phyloP scores from a whole-genome alignment of 23 tunicate species.

The Botrylloides violaceus region DNA sequence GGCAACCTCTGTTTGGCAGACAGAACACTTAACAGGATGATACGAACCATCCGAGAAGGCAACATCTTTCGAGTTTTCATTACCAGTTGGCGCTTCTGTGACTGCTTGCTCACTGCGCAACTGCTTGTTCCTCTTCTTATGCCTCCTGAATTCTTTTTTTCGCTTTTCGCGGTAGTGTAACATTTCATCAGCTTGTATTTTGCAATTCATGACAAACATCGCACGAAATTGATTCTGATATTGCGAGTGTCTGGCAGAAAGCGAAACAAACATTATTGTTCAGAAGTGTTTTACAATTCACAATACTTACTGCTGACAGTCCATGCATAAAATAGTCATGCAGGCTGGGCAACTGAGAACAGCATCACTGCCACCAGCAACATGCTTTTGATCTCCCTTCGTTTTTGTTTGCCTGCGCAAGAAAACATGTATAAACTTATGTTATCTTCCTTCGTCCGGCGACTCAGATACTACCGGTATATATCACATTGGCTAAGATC shows the following conservation, averaged over 20 bases:
- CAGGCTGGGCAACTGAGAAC: slow-evolving; percentile 73
- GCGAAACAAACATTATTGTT: background rate
- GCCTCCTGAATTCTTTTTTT: slow-evolving; percentile 60
- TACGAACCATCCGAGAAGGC: slow-evolving; percentile 13
- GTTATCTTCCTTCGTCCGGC: no score
- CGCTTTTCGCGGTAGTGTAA: slow-evolving; percentile 51
- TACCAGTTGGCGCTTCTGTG: background rate
- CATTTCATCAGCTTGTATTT: slow-evolving; percentile 41
- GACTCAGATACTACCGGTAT: no score
- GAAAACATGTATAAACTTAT: no score
- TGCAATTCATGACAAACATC: slow-evolving; percentile 88
- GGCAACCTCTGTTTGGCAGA: slow-evolving; percentile 85
- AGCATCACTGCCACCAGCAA: slow-evolving; percentile 24
- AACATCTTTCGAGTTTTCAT: background rate
- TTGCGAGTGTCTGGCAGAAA: slow-evolving; percentile 47
- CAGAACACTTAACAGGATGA: slow-evolving; percentile 78
- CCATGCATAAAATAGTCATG: slow-evolving; percentile 59
- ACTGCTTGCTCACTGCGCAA: slow-evolving; percentile 12
- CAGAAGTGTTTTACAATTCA: background rate
- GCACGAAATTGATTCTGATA: slow-evolving; percentile 88
- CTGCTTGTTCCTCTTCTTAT: slow-evolving; percentile 3
- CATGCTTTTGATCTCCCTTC: background rate
- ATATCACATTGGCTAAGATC: no score
- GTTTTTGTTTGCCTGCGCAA: background rate
- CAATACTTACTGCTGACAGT: slow-evolving; percentile 71